Evolutionary conservation across 2,888 invertebrate species (phyloP).

Genomic region (Mongoloraphidia duomilia): DNA sequence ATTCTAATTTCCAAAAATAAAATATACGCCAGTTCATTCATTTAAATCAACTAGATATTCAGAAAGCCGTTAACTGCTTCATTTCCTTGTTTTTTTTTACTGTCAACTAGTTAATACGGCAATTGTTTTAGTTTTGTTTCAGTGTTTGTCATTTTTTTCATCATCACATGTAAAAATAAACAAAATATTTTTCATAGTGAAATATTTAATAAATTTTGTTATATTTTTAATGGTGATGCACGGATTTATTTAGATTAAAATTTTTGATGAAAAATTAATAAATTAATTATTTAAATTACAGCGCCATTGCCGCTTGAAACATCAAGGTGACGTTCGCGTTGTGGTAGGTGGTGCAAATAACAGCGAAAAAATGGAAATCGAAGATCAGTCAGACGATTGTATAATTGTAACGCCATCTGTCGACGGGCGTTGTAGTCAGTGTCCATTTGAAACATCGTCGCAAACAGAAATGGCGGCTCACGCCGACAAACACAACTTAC

Average conservation of each 20-base stretch:
- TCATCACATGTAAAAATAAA: too few species aligned
- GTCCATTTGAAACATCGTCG: slow-evolving; percentile 53
- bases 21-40: too few species aligned
- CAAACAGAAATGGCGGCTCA: slow-evolving; percentile 46
- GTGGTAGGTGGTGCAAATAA: slow-evolving; percentile 37
- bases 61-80: too few species aligned
- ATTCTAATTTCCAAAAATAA: too few species aligned
- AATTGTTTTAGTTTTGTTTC: too few species aligned
- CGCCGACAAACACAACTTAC: slow-evolving; percentile 53
- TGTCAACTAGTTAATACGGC: too few species aligned
- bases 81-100: too few species aligned
- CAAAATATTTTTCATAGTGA: too few species aligned
- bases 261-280: background rate
- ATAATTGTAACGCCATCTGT: slow-evolving; percentile 12
- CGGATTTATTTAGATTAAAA: slow-evolving; percentile 5
- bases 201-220: too few species aligned
- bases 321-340: slow-evolving; percentile 60
- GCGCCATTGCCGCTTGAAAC: slow-evolving; percentile 68
- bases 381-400: slow-evolving; percentile 25
- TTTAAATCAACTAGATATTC: too few species aligned
- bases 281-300: slow-evolving; percentile 26
- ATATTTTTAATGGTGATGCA: slow-evolving; percentile 1
- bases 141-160: too few species aligned
- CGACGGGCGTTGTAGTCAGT: slow-evolving; percentile 41
- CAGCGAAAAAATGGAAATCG: slow-evolving; percentile 31